A percentile compares a stretch with the other conserved stretches of the same genome.
These are phyloP conservation scores for Lepidotrigona ventralis DNA, from an alignment of 1,140 invertebrate genomes.

Conservation along the genomic window DNA sequence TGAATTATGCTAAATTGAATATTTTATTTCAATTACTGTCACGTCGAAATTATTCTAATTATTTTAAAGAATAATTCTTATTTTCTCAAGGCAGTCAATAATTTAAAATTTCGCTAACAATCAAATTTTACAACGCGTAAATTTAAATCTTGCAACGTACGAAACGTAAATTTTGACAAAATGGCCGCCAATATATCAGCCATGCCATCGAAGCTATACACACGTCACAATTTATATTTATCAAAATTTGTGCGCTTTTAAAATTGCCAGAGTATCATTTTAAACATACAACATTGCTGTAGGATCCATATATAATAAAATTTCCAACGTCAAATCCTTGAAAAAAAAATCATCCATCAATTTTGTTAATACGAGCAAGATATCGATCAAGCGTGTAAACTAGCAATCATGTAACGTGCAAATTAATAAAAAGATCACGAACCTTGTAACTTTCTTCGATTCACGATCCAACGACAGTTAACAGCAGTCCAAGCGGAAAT, in stretches of 20 bases:
- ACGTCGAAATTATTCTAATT: too few relatives aligned
- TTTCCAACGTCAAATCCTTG: not conserved
- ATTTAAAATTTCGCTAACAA: not conserved
- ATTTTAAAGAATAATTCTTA: too few relatives aligned
- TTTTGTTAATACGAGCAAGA: not conserved
- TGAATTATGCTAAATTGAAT: too few relatives aligned
- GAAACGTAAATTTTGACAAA: not conserved
- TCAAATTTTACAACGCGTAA: not conserved
- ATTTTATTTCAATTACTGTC: too few relatives aligned
- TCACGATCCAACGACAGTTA: not conserved
- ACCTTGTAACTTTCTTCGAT: not conserved
- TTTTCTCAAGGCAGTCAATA: not conserved
- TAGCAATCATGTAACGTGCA: not conserved
- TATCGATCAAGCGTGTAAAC: not conserved
- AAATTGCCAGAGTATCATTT: not conserved
- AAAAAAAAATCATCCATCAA: not conserved
- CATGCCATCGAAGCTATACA: not conserved
- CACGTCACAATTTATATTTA: not conserved
- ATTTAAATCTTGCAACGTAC: not conserved
- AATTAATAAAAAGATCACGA: not conserved
- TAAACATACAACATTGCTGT: not conserved
- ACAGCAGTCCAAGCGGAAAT: not conserved
- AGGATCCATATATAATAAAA: not conserved
- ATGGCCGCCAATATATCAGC: not conserved
- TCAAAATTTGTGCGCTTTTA: not conserved